A percentile compares a stretch with the other conserved stretches of the same genome.
These are phyloP conservation scores for Eremobia ochroleuca DNA, from an alignment of 2,888 invertebrate species.

Conservation along the genomic window DNA sequence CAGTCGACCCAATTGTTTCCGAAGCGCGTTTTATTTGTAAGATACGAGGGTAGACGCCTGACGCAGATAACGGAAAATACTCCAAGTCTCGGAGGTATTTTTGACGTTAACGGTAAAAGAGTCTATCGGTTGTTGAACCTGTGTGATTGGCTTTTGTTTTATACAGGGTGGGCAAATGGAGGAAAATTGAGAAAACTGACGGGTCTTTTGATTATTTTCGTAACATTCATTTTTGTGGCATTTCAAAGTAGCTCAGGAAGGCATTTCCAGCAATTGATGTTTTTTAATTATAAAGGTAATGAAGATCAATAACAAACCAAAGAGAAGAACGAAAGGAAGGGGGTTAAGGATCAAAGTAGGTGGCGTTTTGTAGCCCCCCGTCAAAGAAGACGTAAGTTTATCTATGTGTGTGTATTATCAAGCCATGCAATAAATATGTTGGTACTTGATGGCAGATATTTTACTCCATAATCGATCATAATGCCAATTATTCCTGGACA, in stretches of 20 bases:
- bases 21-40: constrained; percentile 51
- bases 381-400: too few species aligned
- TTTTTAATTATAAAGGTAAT: too few species aligned
- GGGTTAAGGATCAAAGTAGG: neutral
- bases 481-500: neutral
- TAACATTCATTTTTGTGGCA: neutral
- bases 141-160: constrained; percentile 8
- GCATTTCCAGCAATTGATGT: neutral
- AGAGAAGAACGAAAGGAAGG: neutral
- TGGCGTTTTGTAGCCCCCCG: neutral
- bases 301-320: neutral
- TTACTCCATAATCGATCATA: neutral
- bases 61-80: constrained; percentile 31
- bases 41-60: constrained; percentile 39
- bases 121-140: constrained; percentile 22
- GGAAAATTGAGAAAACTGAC: neutral
- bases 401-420: too few species aligned
- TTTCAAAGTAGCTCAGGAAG: neutral
- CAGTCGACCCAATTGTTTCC: constrained; percentile 68
- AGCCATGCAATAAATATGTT: neutral
- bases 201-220: neutral
- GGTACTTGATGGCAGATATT: neutral
- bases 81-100: constrained; percentile 29
- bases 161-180: neutral
- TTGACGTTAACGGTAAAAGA: constrained; percentile 29